Evolutionary conservation across 1,140 invertebrate species (phyloP), one percentile per base, ranked within the genome.

Genomic region (Eulimnadia texana): DNA sequence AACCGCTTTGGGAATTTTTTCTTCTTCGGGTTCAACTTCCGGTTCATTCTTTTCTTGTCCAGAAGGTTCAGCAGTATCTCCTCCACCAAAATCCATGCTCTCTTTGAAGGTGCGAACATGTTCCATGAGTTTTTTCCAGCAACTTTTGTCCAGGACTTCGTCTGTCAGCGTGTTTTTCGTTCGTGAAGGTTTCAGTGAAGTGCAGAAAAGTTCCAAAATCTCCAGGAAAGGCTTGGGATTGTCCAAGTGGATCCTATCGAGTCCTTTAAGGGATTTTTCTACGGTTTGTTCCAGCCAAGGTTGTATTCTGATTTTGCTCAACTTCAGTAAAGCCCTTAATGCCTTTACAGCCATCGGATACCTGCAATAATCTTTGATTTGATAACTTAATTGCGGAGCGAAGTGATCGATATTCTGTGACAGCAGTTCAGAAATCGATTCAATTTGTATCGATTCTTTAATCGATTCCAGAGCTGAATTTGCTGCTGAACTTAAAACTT

Each of bases 251-350:
- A 16, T 33, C 28, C 29, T 27, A 27, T 57, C 55, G 20, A 57
- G 28, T 3, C 55, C 55, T 33, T 57, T 57, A 20, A 57, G 22
- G 10, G 55, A 23, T 13, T 27, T 27, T 57, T 57, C 22, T 13
- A 57, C 55, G 24, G 33, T 57, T 11, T 33, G 55, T 33, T 57
- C 25, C 28, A 57, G 28, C 55, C 55, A 57, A 33, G 27, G 28
- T 3, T 57, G 27, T 20, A 57, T 33, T 6, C 28, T 23, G 10
- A 57, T 57, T 3, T 57, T 20, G 2, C 20, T 29, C 2, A 57
- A 20, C 28, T 29, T 27, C 25, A 57, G 28, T 9, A 57, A 33
- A 10, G 55, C 55, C 22, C 55, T 27, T 2, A 57, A 20, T 16
- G 33, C 27, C 22, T 57, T 33, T 11, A 57, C 33, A 16, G 55